Evolutionary conservation across 2,888 invertebrate genomes (phyloP).

Genomic region (Ryuthela nishihirai): DNA sequence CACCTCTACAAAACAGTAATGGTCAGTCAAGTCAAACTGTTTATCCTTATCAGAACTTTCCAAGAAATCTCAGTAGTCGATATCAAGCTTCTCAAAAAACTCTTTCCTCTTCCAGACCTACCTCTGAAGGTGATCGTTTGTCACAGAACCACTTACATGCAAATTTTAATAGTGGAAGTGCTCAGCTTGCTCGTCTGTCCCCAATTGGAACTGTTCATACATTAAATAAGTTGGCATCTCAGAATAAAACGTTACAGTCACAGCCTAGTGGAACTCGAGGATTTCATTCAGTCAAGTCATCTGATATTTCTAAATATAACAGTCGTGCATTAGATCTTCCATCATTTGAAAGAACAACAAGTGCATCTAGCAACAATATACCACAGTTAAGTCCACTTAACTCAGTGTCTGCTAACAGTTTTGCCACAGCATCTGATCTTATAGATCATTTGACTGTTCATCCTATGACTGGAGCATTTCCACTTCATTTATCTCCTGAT

Average conservation of each 20-base stretch:
- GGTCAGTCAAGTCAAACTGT: conserved; percentile 19
- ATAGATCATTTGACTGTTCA: conserved; percentile 30
- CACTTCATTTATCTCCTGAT: conserved; percentile 24
- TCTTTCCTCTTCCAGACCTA: conserved; percentile 3
- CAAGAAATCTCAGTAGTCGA: conserved; percentile 31
- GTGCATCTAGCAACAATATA: conserved; percentile 9
- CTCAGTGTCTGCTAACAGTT: conserved; percentile 5
- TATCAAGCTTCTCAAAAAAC: conserved; percentile 19
- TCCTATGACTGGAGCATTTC: conserved; percentile 24
- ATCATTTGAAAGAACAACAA: conserved; percentile 15
- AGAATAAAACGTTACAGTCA: conserved; percentile 11
- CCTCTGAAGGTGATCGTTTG: conserved; percentile 18
- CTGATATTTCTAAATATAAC: conserved; percentile 17
- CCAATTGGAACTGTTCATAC: conserved; percentile 7
- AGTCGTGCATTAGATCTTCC: conserved; percentile 9
- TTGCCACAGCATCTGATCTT: conserved; percentile 22
- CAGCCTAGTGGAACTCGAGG: conserved; percentile 5
- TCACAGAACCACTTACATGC: neutral
- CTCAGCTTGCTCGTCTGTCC: conserved; percentile 9
- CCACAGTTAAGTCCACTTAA: conserved; percentile 14
- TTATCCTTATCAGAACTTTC: conserved; percentile 37
- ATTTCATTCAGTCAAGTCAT: conserved; percentile 14
- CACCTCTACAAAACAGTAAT: conserved; percentile 10
- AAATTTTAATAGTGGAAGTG: neutral
- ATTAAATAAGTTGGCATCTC: conserved; percentile 21